Percentiles rank a stretch among this genome's conserved stretches.
phyloP scores from a whole-genome alignment of 2,888 invertebrate species.

The Phlogophora meticulosa region DNA sequence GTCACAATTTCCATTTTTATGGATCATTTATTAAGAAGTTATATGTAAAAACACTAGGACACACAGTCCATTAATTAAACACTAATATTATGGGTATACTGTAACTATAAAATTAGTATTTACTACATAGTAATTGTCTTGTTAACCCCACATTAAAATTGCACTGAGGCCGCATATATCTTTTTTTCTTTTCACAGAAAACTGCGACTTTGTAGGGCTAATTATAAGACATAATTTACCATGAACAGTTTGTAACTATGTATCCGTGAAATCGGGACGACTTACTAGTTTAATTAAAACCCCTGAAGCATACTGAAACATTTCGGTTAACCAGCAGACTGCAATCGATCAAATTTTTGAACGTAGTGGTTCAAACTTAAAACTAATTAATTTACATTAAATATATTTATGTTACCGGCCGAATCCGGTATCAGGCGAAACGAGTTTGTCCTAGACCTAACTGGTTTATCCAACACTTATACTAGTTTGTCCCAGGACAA shows the following conservation, averaged over 20 bases:
- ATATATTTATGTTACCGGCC: too few relatives aligned
- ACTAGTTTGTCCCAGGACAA: too few relatives aligned
- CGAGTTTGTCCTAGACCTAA: too few relatives aligned
- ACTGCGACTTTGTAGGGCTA: background rate
- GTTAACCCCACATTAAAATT: conserved; percentile 4
- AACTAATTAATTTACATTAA: conserved; percentile 28
- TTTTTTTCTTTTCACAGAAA: background rate
- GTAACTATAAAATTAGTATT: conserved; percentile 56
- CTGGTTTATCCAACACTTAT: too few relatives aligned
- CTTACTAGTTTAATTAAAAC: conserved; percentile 29
- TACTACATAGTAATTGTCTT: conserved; percentile 49
- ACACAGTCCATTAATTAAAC: conserved; percentile 53
- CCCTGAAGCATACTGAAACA: conserved; percentile 17
- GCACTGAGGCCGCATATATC: background rate
- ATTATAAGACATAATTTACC: conserved; percentile 51
- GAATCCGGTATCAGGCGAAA: too few relatives aligned
- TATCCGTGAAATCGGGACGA: conserved; percentile 62
- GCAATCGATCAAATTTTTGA: conserved; percentile 18
- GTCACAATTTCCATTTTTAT: conserved; percentile 67
- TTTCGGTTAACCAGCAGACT: conserved; percentile 9
- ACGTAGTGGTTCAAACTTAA: conserved; percentile 27
- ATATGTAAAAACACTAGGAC: conserved; percentile 71
- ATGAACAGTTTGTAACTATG: conserved; percentile 56
- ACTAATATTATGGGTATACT: conserved; percentile 58
- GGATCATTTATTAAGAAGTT: conserved; percentile 73